These are phyloP conservation scores for Thamnaconus septentrionalis DNA, from an alignment of 2,113 vertebrate species.

Conservation along the genomic window DNA sequence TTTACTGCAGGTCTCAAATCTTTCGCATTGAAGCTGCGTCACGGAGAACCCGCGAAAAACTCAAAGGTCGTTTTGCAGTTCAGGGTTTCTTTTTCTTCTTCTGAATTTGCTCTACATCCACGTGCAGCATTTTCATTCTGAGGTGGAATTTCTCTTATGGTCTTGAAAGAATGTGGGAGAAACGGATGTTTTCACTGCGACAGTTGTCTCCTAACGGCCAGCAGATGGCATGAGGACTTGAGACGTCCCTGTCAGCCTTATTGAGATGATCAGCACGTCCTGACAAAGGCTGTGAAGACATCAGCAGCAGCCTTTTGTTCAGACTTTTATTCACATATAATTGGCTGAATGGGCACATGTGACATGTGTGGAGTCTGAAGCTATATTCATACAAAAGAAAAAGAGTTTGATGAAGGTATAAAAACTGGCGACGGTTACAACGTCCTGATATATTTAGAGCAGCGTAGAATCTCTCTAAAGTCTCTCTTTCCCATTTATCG, in stretches of 20 bases:
- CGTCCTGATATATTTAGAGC: too few species aligned
- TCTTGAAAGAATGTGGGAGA: not conserved
- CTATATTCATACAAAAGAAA: too few species aligned
- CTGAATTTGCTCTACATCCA: conserved; percentile 4
- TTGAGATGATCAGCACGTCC: conserved; percentile 19
- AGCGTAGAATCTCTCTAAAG: too few species aligned
- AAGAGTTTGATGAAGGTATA: too few species aligned
- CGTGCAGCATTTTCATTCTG: not conserved
- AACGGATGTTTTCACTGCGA: not conserved
- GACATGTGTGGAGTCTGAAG: not conserved
- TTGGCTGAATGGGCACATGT: conserved; percentile 4
- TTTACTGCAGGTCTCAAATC: conserved; percentile 59
- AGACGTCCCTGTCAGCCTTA: conserved; percentile 15
- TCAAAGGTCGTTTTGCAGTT: conserved; percentile 28
- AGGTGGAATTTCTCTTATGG: not conserved
- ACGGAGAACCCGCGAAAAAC: conserved; percentile 4
- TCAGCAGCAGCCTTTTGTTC: conserved; percentile 22
- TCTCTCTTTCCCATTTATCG: too few species aligned
- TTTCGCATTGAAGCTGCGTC: conserved; percentile 43
- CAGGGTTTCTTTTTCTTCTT: conserved; percentile 22
- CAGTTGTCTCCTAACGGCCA: conserved; percentile 21
- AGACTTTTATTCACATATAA: conserved; percentile 31
- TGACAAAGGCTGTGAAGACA: conserved; percentile 36
- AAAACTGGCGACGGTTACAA: too few species aligned
- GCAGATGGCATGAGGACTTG: conserved; percentile 49